These are phyloP conservation scores for Hydrophis major DNA, from an alignment of 2,797 vertebrate genomes.

Conservation along the genomic window DNA sequence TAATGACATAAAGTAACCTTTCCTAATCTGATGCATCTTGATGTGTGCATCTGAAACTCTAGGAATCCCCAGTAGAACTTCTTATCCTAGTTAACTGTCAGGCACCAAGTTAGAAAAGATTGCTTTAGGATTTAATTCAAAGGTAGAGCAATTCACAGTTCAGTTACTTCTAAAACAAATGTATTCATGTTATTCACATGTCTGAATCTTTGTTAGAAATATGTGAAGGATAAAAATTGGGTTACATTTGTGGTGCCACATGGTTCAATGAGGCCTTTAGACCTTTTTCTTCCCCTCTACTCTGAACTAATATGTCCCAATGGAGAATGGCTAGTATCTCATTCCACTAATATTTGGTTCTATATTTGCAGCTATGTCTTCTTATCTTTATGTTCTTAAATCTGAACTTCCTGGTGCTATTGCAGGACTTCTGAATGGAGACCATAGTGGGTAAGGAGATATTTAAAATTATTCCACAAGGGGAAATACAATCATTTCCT, in stretches of 20 bases:
- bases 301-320: not conserved
- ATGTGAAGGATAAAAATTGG: conserved; percentile 10
- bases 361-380: conserved; percentile 87
- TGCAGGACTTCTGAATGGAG: conserved; percentile 74
- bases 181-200: not conserved
- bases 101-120: not conserved
- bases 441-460: conserved; percentile 78
- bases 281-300: accelerated
- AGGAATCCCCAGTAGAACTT: not conserved
- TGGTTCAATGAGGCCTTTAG: conserved; percentile 12
- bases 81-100: not conserved
- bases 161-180: not conserved
- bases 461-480: not conserved
- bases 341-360: conserved; percentile 45
- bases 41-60: not conserved
- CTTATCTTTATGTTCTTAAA: conserved; percentile 94
- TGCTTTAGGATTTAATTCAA: not conserved
- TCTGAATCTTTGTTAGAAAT: conserved; percentile 21
- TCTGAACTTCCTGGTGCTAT: conserved; percentile 89
- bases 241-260: conserved; percentile 14
- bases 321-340: conserved; percentile 18
- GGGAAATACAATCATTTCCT: conserved; percentile 13
- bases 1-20: not conserved
- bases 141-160: not conserved
- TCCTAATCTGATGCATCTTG: not conserved